Percentiles rank a stretch among this genome's conserved stretches.
Conservation (phyloP, 2,797 vertebrate genomes). For the Hylomyscus alleni region DNA sequence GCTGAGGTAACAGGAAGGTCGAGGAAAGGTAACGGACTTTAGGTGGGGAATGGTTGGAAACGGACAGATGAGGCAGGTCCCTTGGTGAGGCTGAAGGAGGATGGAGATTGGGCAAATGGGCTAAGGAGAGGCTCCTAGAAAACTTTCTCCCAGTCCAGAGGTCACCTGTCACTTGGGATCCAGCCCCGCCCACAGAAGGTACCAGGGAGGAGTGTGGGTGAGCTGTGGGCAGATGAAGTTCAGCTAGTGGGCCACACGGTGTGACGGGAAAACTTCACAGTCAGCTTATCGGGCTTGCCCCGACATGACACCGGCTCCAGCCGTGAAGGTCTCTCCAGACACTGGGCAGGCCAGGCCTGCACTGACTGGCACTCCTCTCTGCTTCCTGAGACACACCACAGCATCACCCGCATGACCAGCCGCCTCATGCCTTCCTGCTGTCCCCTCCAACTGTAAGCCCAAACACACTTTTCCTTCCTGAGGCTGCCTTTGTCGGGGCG, state of each 20-base stretch:
- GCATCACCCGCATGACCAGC: too few relatives aligned
- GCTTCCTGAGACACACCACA: not conserved
- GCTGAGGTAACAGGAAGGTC: not conserved
- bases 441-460: not conserved
- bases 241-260: not conserved
- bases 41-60: not conserved
- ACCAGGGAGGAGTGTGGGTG: not conserved
- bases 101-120: not conserved
- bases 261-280: not conserved
- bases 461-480: not conserved
- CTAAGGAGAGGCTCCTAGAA: too few relatives aligned
- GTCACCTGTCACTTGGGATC: not conserved
- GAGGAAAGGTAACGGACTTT: not conserved
- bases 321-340: not conserved
- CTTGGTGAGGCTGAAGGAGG: not conserved
- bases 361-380: not conserved
- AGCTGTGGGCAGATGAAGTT: not conserved
- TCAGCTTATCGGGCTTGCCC: not conserved
- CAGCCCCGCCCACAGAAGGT: not conserved
- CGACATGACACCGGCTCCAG: not conserved
- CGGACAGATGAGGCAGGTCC: not conserved
- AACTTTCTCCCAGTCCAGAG: not conserved
- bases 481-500: not conserved
- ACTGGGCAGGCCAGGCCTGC: not conserved
- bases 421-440: too few relatives aligned